Evolutionary conservation across 2,113 vertebrate genomes (phyloP).

Genomic region (Neogobius melanostomus): DNA sequence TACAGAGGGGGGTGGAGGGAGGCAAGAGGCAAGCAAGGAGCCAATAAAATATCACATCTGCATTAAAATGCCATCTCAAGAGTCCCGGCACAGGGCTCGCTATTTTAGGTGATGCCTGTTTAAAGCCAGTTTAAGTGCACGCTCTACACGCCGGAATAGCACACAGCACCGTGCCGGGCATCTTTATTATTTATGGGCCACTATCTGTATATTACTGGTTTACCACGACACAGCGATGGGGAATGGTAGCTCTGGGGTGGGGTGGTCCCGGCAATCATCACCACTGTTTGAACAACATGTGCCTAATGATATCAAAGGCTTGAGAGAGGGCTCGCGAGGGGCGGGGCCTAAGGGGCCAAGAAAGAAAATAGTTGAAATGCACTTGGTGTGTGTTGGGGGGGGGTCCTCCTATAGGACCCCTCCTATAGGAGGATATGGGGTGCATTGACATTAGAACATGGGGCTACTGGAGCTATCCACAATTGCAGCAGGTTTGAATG

Average conservation of each 20-base stretch:
- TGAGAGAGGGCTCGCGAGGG: conserved; percentile 45
- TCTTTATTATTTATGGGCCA: conserved; percentile 83
- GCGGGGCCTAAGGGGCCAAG: conserved; percentile 16
- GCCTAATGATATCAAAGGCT: conserved; percentile 70
- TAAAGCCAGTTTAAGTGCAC: conserved; percentile 75
- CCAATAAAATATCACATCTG: conserved; percentile 73
- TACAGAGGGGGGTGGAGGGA: not conserved
- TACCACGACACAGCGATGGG: conserved; percentile 60
- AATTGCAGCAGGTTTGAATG: conserved; percentile 43
- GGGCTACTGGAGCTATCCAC: conserved; percentile 37
- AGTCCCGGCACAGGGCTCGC: conserved; percentile 50
- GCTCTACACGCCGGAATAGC: conserved; percentile 76
- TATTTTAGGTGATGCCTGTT: conserved; percentile 79
- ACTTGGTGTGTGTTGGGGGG: not conserved
- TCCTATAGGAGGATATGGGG: conserved; percentile 11
- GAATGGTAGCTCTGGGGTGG: conserved; percentile 51
- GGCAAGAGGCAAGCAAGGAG: conserved; percentile 15
- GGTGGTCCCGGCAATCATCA: conserved; percentile 63
- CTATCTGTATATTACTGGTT: conserved; percentile 78
- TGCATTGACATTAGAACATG: conserved; percentile 43
- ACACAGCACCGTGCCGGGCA: conserved; percentile 67
- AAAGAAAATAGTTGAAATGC: conserved; percentile 32
- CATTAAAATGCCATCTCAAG: conserved; percentile 74
- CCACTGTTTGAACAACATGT: conserved; percentile 56
- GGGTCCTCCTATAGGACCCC: too few species aligned